phyloP scores from a whole-genome alignment of 1,140 invertebrate species.

The Homarus americanus region DNA sequence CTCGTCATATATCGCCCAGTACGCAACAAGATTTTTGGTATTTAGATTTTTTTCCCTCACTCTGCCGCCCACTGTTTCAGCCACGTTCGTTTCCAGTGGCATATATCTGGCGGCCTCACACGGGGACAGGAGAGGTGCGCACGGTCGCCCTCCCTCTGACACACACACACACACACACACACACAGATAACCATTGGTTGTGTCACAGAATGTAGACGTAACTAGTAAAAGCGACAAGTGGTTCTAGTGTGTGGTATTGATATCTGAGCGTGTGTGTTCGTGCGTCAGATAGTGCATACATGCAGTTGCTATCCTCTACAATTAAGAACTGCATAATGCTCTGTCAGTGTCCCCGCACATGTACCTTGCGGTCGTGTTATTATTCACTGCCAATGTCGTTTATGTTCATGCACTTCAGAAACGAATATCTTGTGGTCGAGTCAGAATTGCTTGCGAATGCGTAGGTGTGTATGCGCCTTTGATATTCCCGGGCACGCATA shows the following conservation, averaged over 20 bases:
- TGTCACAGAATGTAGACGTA: not conserved
- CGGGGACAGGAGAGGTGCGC: not conserved
- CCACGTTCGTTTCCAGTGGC: not conserved
- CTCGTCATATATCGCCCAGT: conserved; percentile 43
- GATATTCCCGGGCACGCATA: too few species aligned
- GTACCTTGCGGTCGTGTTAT: too few species aligned
- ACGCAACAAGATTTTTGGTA: conserved; percentile 62
- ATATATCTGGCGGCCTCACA: not conserved
- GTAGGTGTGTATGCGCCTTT: not conserved
- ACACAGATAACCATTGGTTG: not conserved
- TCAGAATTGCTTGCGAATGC: too few species aligned
- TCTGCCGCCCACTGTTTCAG: too few species aligned
- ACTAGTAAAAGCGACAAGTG: not conserved
- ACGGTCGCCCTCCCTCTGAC: too few species aligned
- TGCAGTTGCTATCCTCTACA: too few species aligned
- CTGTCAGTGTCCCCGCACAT: too few species aligned
- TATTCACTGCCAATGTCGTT: too few species aligned
- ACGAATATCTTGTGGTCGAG: too few species aligned
- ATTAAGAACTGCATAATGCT: too few species aligned
- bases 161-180: too few species aligned
- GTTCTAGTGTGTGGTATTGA: not conserved
- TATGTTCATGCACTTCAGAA: too few species aligned
- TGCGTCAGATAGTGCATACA: not conserved
- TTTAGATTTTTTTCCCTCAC: conserved; percentile 41
- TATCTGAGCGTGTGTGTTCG: not conserved